Base-by-base conservation (phyloP, 2,797 vertebrate genomes). In the Smutsia gigantea region DNA sequence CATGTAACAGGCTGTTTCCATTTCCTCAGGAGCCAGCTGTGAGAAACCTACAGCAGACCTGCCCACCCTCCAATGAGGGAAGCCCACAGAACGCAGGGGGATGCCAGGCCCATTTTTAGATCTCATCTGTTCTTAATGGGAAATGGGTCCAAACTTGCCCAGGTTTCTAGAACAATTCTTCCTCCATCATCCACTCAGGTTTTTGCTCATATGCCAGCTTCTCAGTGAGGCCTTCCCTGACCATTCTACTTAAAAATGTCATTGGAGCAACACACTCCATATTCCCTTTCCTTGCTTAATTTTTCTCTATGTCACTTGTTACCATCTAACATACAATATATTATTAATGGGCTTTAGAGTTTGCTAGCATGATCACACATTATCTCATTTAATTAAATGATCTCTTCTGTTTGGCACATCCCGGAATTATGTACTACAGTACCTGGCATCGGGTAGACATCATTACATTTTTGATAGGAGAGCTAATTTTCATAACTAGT, bases 61-160 rank as follows among this genome's bases (percentile, higher is more conserved):
- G 87, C 86, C 89, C 72, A 55, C 92, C 61, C 87, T 86, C 68
- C 92, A 42, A 4, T 0, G 2, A 87, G 69, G 90, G 79, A 92
- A 91, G 37, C 84, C 87, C 29, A 2, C 55, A 72, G 51, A 29
- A n/a, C 7, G 13, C 21, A 27, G 83, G 42, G 87, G 85, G 68
- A 81, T 39, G 84, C 95, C 93, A 92, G 89, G 74, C 55, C 88
- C 79, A 18, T 37, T 87, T 96, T 95, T 92, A 94, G 96, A 96
- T 87, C 75, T 95, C 93, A 94, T 90, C 85, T 96, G 75, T 83
- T 90, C 94, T 81, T 84, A 83, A 69, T 51, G 61, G 68, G 84
- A 94, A 92, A 88, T 66, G 71, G 97, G 79, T 88, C 74, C 94
- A 93, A 57, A 34, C 42, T 46, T 18, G 9, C 37, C 68, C 84